Evolutionary conservation across 2,113 vertebrate genomes (phyloP).

Genomic region (Fregetta grallaria): DNA sequence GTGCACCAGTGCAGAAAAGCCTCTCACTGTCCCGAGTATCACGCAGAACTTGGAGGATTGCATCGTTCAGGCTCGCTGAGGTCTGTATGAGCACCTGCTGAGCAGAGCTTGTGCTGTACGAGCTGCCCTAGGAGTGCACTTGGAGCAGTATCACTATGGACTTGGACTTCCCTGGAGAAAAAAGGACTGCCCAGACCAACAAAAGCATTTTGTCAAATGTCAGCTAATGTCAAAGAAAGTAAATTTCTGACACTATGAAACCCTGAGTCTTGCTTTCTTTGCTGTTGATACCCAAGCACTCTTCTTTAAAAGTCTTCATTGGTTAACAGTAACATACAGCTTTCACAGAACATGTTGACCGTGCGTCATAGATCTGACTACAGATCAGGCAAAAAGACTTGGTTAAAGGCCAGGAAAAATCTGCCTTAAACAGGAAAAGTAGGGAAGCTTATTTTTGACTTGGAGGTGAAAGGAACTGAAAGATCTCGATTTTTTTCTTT

Average conservation of each 20-base stretch:
- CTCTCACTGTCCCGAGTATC: neutral
- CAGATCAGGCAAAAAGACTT: neutral
- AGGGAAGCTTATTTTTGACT: neutral
- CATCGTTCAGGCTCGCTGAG: neutral
- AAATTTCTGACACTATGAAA: neutral
- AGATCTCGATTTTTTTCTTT: neutral
- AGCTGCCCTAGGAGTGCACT: neutral
- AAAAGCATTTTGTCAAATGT: neutral
- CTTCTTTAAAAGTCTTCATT: neutral
- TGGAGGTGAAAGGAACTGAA: neutral
- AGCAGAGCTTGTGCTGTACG: neutral
- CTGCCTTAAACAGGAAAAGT: neutral
- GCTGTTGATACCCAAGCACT: neutral
- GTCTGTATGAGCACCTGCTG: neutral
- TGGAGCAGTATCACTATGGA: neutral
- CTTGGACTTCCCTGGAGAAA: neutral
- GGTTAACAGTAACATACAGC: neutral
- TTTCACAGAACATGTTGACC: neutral
- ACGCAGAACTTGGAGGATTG: neutral
- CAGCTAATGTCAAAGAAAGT: neutral
- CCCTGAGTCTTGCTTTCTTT: neutral
- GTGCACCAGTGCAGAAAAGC: neutral
- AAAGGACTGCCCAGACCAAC: neutral
- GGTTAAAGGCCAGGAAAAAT: neutral
- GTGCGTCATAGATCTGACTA: rapidly evolving